These are phyloP conservation scores for Megathymus violae DNA, from an alignment of 1,140 invertebrate species.

Conservation along the genomic window DNA sequence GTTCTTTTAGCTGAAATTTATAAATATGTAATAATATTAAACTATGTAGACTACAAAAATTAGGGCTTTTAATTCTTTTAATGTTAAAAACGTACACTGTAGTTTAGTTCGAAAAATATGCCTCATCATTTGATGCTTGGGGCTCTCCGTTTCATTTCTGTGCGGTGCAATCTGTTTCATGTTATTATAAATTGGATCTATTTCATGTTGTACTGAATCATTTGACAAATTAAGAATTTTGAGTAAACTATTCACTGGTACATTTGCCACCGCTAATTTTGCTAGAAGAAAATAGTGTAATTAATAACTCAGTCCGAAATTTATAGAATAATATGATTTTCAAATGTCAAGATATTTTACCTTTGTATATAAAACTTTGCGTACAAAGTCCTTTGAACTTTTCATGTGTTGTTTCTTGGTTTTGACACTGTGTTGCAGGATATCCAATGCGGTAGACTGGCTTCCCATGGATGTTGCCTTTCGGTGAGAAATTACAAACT, in stretches of 20 bases:
- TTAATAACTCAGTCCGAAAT: not conserved
- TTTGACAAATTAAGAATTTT: constrained; percentile 66
- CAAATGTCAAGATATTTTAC: too few species aligned
- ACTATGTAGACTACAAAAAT: not conserved
- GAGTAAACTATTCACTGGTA: constrained; percentile 54
- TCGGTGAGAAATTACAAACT: constrained; percentile 68
- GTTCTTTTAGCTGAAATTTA: constrained; percentile 43
- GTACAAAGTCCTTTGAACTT: constrained; percentile 55
- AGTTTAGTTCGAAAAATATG: constrained; percentile 35
- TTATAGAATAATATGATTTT: not conserved
- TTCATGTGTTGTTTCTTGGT: constrained; percentile 44
- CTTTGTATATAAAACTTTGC: not conserved
- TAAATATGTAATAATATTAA: not conserved
- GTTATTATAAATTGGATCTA: constrained; percentile 54
- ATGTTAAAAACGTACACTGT: constrained; percentile 4
- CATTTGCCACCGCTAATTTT: constrained; percentile 30
- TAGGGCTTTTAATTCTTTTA: not conserved
- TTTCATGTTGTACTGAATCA: constrained; percentile 52
- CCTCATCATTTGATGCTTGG: constrained; percentile 34
- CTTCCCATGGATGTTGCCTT: constrained; percentile 61
- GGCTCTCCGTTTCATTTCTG: constrained; percentile 15
- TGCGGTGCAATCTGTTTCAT: constrained; percentile 40
- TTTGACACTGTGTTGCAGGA: constrained; percentile 60
- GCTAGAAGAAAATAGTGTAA: constrained; percentile 43
- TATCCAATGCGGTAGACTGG: constrained; percentile 64